These are phyloP conservation scores for Trichomalopsis sarcophagae DNA, from an alignment of 1,140 invertebrate genomes.

Conservation along the genomic window DNA sequence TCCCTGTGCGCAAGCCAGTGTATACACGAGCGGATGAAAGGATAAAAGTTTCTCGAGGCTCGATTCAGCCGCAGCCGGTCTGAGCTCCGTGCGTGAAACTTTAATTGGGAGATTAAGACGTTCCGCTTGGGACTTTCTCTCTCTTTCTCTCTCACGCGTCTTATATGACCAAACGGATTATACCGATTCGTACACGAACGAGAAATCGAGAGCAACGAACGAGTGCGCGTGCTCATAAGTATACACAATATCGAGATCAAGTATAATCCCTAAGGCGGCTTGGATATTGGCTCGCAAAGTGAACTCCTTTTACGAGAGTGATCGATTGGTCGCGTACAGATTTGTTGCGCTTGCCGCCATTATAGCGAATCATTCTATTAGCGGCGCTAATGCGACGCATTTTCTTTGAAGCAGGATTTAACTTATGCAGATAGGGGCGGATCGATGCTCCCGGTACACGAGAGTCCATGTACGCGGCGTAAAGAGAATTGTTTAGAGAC, in stretches of 20 bases:
- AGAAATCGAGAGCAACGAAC: too few relatives aligned
- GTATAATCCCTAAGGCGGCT: constrained; percentile 8
- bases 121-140: not conserved
- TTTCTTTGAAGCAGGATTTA: not conserved
- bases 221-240: too few relatives aligned
- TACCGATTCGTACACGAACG: too few relatives aligned
- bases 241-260: constrained; percentile 12
- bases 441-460: too few relatives aligned
- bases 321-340: constrained; percentile 23
- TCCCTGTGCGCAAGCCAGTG: not conserved
- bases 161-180: too few relatives aligned
- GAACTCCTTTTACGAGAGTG: constrained; percentile 38
- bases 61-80: constrained; percentile 2
- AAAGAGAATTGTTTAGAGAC: not conserved
- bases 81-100: constrained; percentile 56
- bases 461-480: not conserved
- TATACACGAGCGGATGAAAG: constrained; percentile 37
- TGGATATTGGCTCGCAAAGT: constrained; percentile 31
- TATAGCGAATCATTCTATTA: constrained; percentile 47
- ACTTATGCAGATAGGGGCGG: not conserved
- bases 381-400: not conserved
- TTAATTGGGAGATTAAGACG: constrained; percentile 61
- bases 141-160: not conserved
- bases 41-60: constrained; percentile 46
- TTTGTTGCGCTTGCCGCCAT: constrained; percentile 18